These are phyloP conservation scores for Apaloderma vittatum DNA, from an alignment of 2,113 vertebrate species.

Conservation along the genomic window DNA sequence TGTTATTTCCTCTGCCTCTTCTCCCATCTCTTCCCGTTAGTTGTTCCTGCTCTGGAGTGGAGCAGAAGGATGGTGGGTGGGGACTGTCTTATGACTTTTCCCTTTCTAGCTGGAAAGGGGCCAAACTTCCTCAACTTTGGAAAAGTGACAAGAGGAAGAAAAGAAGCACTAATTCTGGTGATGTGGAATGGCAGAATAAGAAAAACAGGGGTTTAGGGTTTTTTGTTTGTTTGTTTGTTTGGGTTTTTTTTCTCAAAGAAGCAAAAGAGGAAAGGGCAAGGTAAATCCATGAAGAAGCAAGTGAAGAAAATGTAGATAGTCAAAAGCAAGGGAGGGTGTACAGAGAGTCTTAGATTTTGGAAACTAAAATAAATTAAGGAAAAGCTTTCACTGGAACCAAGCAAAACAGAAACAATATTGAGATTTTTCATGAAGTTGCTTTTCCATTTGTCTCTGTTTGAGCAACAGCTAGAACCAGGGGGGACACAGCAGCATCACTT, in stretches of 20 bases:
- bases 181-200: slow-evolving; percentile 21
- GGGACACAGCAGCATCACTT: not conserved
- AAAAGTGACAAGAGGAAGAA: slow-evolving; percentile 43
- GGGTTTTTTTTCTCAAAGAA: not conserved
- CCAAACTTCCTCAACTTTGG: slow-evolving; percentile 65
- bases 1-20: slow-evolving; percentile 31
- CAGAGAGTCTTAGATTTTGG: not conserved
- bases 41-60: not conserved
- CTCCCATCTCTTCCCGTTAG: not conserved
- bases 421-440: not conserved
- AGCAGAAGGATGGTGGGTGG: slow-evolving; percentile 72
- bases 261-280: not conserved
- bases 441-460: not conserved
- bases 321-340: not conserved
- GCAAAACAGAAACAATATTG: not conserved
- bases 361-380: not conserved
- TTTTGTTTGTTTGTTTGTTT: not conserved
- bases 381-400: not conserved
- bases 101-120: slow-evolving; percentile 11
- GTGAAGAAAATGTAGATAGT: not conserved
- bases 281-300: not conserved
- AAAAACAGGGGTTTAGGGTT: not conserved
- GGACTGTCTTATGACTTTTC: slow-evolving; percentile 64
- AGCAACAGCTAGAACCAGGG: not conserved
- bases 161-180: slow-evolving; percentile 23